Conservation (phyloP, 1,140 invertebrate species). For the Drosophila dunni region DNA sequence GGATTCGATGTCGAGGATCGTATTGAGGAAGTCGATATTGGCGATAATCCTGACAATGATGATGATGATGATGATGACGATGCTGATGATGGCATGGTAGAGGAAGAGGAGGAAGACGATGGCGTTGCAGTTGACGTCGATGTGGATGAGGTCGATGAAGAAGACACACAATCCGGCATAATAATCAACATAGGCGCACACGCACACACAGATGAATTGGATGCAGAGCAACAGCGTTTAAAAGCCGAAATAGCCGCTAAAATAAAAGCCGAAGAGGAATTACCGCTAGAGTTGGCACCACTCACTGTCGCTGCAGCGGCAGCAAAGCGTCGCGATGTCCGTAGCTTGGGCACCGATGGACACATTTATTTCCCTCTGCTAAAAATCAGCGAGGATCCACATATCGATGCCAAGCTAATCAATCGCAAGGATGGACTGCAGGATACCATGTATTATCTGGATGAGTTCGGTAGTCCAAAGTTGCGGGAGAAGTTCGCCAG, state of each 20-base stretch:
- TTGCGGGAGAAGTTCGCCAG: conserved; percentile 79
- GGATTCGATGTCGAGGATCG: conserved; percentile 79
- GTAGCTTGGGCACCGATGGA: conserved; percentile 73
- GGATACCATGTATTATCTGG: conserved; percentile 83
- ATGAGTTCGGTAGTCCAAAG: conserved; percentile 84
- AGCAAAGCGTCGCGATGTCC: conserved; percentile 58
- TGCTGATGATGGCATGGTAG: conserved; percentile 18
- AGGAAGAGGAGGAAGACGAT: conserved; percentile 58
- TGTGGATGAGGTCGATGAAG: conserved; percentile 56
- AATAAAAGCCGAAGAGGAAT: conserved; percentile 29
- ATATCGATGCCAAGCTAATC: conserved; percentile 79
- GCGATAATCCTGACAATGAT: conserved; percentile 50
- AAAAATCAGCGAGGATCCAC: conserved; percentile 78
- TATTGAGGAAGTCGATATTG: conserved; percentile 81
- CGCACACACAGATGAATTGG: neutral
- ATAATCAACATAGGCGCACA: conserved; percentile 53
- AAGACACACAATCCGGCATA: conserved; percentile 66
- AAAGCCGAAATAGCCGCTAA: conserved; percentile 12
- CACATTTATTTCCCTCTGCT: conserved; percentile 75
- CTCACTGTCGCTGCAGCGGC: conserved; percentile 56
- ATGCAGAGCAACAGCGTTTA: conserved; percentile 5
- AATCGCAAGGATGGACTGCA: conserved; percentile 83
- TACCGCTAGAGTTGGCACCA: conserved; percentile 54
- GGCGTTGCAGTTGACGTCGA: conserved; percentile 54
- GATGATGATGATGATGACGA: conserved; percentile 41